Evolutionary conservation across 2,797 vertebrate genomes (phyloP).

Genomic region (Manis pentadactyla): DNA sequence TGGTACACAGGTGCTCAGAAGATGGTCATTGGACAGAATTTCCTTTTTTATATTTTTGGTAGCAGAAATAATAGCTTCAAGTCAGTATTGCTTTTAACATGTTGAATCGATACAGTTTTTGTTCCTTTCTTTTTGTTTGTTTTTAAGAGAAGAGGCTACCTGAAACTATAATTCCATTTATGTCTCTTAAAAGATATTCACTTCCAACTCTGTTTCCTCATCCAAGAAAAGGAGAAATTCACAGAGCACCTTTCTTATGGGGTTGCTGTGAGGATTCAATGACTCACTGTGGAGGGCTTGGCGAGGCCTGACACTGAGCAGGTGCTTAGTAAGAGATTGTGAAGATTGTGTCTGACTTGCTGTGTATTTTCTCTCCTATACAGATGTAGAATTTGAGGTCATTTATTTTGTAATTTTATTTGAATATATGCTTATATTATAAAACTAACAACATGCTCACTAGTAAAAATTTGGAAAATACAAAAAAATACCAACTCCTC

Average conservation of each 20-base stretch:
- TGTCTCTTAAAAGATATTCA: not conserved
- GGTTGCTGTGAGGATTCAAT: not conserved
- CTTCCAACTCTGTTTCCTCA: not conserved
- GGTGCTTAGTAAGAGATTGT: not conserved
- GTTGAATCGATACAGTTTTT: not conserved
- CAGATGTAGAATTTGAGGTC: not conserved
- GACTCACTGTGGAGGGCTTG: not conserved
- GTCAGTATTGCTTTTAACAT: not conserved
- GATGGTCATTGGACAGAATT: not conserved
- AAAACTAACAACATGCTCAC: not conserved
- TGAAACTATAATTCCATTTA: not conserved
- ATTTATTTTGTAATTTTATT: not conserved
- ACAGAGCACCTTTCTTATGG: not conserved
- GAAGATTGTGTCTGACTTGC: not conserved
- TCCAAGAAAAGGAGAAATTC: not conserved
- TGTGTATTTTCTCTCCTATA: not conserved
- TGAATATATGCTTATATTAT: not conserved
- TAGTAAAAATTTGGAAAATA: not conserved
- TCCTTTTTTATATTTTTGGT: not conserved
- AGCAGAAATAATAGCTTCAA: not conserved
- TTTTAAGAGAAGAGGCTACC: not conserved
- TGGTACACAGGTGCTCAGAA: not conserved
- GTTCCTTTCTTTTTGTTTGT: no score
- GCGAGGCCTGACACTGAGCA: no score
- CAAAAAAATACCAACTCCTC: not conserved